phyloP scores from a whole-genome alignment of 1,140 invertebrate species.

The Hormaphis cornu region DNA sequence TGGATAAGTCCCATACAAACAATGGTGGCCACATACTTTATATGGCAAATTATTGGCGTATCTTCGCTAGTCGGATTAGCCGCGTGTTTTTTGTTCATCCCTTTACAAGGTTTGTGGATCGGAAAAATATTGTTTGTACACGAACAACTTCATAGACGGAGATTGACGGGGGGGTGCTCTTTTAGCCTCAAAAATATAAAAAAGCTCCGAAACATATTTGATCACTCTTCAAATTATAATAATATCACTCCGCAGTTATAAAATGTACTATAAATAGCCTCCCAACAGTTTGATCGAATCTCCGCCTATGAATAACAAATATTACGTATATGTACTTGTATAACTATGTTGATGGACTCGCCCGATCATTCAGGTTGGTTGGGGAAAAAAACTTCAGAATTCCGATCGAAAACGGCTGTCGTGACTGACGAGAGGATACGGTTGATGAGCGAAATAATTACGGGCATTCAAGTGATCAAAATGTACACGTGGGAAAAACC shows the following conservation, averaged over 20 bases:
- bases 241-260: too few species aligned
- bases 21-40: slow-evolving; percentile 61
- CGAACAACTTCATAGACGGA: not conserved
- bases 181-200: too few species aligned
- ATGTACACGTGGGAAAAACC: slow-evolving; percentile 83
- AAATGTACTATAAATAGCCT: too few species aligned
- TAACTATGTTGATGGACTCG: slow-evolving; percentile 34
- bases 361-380: slow-evolving; percentile 62
- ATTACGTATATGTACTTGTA: too few species aligned
- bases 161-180: too few species aligned
- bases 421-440: slow-evolving; percentile 73
- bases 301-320: not conserved
- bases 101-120: slow-evolving; percentile 60
- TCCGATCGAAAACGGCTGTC: slow-evolving; percentile 55
- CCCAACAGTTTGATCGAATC: too few species aligned
- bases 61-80: slow-evolving; percentile 67
- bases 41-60: slow-evolving; percentile 63
- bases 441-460: slow-evolving; percentile 84
- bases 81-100: slow-evolving; percentile 69
- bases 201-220: too few species aligned
- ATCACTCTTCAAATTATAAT: too few species aligned
- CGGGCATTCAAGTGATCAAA: slow-evolving; percentile 82
- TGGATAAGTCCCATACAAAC: slow-evolving; percentile 76
- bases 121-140: not conserved
- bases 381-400: slow-evolving; percentile 57